These are phyloP conservation scores for Macrobrachium rosenbergii DNA, from an alignment of 1,140 invertebrate genomes.

Conservation along the genomic window DNA sequence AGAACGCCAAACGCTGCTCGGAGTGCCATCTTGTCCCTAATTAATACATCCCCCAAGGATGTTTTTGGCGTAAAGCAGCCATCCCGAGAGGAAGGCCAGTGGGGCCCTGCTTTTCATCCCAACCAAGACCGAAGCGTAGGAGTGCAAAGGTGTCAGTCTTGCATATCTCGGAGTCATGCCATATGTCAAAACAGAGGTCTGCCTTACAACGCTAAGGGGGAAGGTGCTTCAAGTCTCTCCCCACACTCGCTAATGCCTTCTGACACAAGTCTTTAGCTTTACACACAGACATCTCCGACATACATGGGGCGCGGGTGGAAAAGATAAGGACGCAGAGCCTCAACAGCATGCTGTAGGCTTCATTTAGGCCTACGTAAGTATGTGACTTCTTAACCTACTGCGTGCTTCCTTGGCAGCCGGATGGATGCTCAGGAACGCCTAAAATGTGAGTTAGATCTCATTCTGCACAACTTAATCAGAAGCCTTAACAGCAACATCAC, in stretches of 20 bases:
- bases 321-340: neutral
- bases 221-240: slow-evolving; percentile 33
- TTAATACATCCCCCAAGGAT: slow-evolving; percentile 58
- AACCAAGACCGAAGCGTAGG: slow-evolving; percentile 16
- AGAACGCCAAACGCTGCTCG: slow-evolving; percentile 19
- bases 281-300: neutral
- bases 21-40: slow-evolving; percentile 56
- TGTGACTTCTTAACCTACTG: slow-evolving; percentile 1
- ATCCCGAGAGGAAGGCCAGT: slow-evolving; percentile 46
- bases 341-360: neutral
- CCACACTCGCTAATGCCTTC: slow-evolving; percentile 38
- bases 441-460: no score
- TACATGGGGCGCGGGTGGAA: neutral
- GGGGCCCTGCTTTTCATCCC: slow-evolving; percentile 9
- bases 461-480: no score
- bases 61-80: slow-evolving; percentile 55
- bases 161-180: slow-evolving; percentile 32
- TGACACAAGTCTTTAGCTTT: slow-evolving; percentile 49
- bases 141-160: slow-evolving; percentile 17
- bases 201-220: slow-evolving; percentile 42
- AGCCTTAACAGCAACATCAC: no score
- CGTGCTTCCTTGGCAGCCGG: no score
- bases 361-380: slow-evolving; percentile 1
- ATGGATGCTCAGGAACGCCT: no score
- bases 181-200: slow-evolving; percentile 57